Base-by-base conservation (phyloP, 2,113 vertebrate genomes). In the Cebidichthys violaceus region DNA sequence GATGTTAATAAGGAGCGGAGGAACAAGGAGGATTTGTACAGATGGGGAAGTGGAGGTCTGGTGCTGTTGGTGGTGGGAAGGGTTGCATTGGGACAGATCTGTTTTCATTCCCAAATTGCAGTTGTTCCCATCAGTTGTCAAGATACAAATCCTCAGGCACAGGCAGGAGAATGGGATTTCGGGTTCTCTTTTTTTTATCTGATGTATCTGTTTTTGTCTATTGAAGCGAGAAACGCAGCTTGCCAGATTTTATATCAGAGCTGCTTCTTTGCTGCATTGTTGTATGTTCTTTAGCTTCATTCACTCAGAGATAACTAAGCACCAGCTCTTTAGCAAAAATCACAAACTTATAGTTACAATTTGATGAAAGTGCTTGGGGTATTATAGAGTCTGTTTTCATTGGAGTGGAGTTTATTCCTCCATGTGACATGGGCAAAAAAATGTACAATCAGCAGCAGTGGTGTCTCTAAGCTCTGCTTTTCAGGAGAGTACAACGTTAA, bases 1-100 rank as follows among this genome's bases (percentile, higher is more conserved):
- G 2, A 27, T 55, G 52, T 77, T 72, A 70, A 82, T 80, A 67
- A 75, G 62, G 61, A 71, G 22, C 17, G 33, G 43, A 43, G 8
- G 52, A 15, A 37, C 1, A 57, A 31, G 54, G 69, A 60, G 24
- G 61, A 54, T 68, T 61, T 39, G 41, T 66, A 17, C 35, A 39
- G 22, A 66, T 35, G 60, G 67, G 41, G 14, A 76, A 18, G 37
- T 20, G 71, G 66, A 74, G 57, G 76, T 59, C 29, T 29, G 84
- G 29, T 59, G 27, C 11, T 57, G 73, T 81, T 76, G 73, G 18
- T 55, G 43, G 65, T 20, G 39, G 13, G 10, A 18, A 39, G 18
- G 17, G 9, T 22, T 68, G 24, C 24, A 70, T n/a, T 10, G 18
- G 52, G 72, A 68, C 24, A 47, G 5, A 47, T 17, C 10, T 37